phyloP scores from a whole-genome alignment of 2,888 invertebrate species.

The Elmis aenea region DNA sequence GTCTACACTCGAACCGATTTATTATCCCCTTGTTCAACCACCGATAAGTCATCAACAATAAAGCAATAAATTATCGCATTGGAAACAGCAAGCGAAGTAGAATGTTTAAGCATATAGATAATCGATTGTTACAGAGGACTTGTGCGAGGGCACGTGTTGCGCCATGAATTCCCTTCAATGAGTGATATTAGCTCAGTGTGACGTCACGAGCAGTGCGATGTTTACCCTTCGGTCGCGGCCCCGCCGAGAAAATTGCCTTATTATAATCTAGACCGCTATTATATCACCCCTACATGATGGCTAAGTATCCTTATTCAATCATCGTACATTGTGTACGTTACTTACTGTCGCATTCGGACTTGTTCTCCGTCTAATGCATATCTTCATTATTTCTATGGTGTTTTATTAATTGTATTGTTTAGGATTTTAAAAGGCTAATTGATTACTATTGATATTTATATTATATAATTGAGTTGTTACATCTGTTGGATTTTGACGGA shows the following conservation, averaged over 20 bases:
- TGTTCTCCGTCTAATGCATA: no score
- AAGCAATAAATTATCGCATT: constrained; percentile 14
- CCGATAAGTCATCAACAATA: constrained; percentile 11
- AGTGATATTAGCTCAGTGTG: constrained; percentile 19
- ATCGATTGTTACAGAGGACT: constrained; percentile 12
- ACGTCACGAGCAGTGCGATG: constrained; percentile 15
- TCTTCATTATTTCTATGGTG: no score
- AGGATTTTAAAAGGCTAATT: no score
- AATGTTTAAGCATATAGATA: constrained; percentile 12
- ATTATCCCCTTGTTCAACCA: constrained; percentile 2
- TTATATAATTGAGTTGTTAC: no score
- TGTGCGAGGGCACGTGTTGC: constrained; percentile 17
- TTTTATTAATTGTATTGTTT: no score
- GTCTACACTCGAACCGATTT: no score
- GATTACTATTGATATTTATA: no score
- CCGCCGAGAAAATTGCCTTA: constrained; percentile 23
- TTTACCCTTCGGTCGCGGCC: constrained; percentile 21
- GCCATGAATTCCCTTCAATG: constrained; percentile 12
- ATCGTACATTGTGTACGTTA: constrained; percentile 14
- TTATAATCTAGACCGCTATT: constrained; percentile 22
- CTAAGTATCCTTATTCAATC: constrained; percentile 24
- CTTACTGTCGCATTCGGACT: no score
- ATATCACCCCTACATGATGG: constrained; percentile 13
- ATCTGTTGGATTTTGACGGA: no score
- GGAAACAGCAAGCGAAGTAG: constrained; percentile 12